Base-by-base conservation (phyloP, 2,113 vertebrate species). In the Montifringilla adamsi region DNA sequence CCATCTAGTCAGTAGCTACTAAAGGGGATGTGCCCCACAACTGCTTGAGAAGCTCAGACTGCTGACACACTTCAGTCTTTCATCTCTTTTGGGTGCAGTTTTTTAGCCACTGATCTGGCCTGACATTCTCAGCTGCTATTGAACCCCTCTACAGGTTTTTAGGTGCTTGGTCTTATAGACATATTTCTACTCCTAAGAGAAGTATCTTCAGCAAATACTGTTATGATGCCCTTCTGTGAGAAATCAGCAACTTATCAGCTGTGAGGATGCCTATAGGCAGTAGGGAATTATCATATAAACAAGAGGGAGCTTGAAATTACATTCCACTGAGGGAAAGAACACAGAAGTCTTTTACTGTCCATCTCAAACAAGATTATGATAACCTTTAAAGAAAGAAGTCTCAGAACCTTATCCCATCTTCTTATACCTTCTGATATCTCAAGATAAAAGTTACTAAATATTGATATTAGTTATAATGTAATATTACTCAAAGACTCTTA, bases 81-180 rank as follows among this genome's bases (percentile, higher is more conserved):
- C 27, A 46, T 3, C 8, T 66, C 15, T 12, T 55, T 46, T 62
- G 20, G 17, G 50, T 26, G 14, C 55, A 55, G 6, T 0, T 46
- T 20, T n/a, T 49, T 44, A 60, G 19, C 1, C 3, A 23, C 18
- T 0, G 0, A 49, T 35, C 52, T 50, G 60, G 49, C 76, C 24
- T 24, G 39, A 41, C 21, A 18, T 15, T 15, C 55, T 75, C 47
- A 76, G 16, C 49, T 77, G 47, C 11, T 53, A 28, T 9, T 7
- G 37, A 82, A 31, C 6, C 19, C 6, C 6, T 16, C 39, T 15
- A 26, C 4, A 56, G 21, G 16, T 33, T 90, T 89, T 77, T 46
- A 62, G 55, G 27, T 53, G 18, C 26, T 5, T 13, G 22, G 6
- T 31, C 13, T 58, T 19, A n/a, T 12, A 24, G 0, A 35, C 12